Evolutionary conservation across 2,888 invertebrate genomes (phyloP), one percentile per base, ranked within the genome.

Genomic region (Megalurothrips usitatus): DNA sequence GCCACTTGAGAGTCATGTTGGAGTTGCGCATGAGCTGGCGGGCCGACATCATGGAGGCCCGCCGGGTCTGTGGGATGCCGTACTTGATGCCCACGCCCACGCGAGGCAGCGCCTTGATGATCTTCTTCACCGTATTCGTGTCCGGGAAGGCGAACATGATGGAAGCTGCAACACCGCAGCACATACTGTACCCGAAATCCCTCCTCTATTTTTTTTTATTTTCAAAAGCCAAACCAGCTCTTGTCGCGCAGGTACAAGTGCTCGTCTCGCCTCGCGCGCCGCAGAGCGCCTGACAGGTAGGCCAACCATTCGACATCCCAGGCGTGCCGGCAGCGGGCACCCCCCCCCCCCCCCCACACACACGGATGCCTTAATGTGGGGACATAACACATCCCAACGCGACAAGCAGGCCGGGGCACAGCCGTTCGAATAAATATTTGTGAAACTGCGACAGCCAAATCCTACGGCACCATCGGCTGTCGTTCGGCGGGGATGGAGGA

Each of bases 1-100:
- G 99, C 99, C 99, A 99, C 88, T 98, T 96, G 89, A 98, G 97
- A 79, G 98, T 99, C 99, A 99, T 99, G 89, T 99, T 98, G 43
- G 99, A 99, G 89, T 97, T 96, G 86, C 98, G 93, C 96, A 99
- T 99, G 85, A 99, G 91, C 88, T 99, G 99, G 19, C 98, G 92
- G 0, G 99, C 98, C 1, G 98, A 96, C 96, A 99, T 99, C 94
- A 99, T 95, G 19, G 98, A 98, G 78, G 99, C 98, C 83, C 98
- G 92, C 85, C 96, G 94, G 83, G 97, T 97, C 90, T 99, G 99
- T 81, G 97, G 97, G 86, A 99, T 96, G 85, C 99, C 99, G 88
- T 99, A 99, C 89, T 99, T 99, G 89, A 99, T 97, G 86, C 99
- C 99, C 80, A 99, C 98, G 14, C 99, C 99, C 83, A 99, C 98